Evolutionary conservation across 2,113 vertebrate genomes (phyloP).

Genomic region (Lycaon pictus): DNA sequence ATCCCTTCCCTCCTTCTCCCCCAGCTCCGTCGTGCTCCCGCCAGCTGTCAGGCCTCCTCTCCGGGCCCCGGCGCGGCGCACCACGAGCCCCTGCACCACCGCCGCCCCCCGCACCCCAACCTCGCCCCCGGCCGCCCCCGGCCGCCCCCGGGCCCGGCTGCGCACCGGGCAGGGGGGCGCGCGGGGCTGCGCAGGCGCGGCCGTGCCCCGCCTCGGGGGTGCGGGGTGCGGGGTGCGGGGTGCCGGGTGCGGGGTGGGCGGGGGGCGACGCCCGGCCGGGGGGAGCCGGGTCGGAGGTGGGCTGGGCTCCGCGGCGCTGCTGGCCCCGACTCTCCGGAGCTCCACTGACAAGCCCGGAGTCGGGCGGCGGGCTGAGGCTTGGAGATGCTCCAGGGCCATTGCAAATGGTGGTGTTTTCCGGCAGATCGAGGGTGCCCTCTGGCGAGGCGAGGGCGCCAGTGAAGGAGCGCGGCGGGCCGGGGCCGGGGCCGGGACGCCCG

Average conservation of each 20-base stretch:
- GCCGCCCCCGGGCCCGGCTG: neutral
- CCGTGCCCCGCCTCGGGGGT: neutral
- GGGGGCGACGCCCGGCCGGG: neutral
- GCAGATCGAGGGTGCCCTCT: constrained; percentile 82
- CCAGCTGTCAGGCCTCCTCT: constrained; percentile 71
- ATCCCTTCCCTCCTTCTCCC: constrained; percentile 55
- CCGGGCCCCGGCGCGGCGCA: neutral
- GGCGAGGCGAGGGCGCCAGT: constrained; percentile 71
- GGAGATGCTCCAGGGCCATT: constrained; percentile 55
- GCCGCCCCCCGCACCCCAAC: neutral
- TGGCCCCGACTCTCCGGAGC: constrained; percentile 66
- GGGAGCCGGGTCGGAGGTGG: constrained; percentile 6
- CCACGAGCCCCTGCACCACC: neutral
- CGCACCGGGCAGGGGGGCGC: neutral
- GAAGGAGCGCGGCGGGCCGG: neutral
- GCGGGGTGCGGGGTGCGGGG: no score
- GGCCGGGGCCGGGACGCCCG: neutral
- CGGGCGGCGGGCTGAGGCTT: constrained; percentile 51
- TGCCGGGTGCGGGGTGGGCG: neutral
- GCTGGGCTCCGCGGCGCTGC: constrained; percentile 45
- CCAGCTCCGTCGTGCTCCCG: constrained; percentile 28
- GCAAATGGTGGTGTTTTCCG: constrained; percentile 64
- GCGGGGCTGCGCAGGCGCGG: neutral
- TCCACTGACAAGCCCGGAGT: constrained; percentile 71
- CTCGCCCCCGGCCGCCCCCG: neutral